Conservation (phyloP, 2,113 vertebrate species). For the Rhizomys pruinosus region DNA sequence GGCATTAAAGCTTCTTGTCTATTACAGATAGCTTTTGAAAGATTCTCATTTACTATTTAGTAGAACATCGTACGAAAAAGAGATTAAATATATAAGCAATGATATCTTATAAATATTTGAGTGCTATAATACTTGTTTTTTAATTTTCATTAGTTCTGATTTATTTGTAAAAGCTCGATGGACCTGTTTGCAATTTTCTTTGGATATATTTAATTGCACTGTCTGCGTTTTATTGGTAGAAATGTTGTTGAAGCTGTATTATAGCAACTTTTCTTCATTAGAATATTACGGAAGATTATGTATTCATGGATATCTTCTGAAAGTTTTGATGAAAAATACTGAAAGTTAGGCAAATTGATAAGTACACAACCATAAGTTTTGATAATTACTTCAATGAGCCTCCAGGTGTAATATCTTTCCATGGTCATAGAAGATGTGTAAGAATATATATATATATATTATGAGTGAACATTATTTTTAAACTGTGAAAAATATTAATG, state of each 20-base stretch:
- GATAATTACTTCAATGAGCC: background rate
- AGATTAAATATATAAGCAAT: slow-evolving; percentile 24
- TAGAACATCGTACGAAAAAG: slow-evolving; percentile 45
- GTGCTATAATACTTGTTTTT: background rate
- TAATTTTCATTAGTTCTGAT: slow-evolving; percentile 50
- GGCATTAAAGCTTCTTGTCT: slow-evolving; percentile 50
- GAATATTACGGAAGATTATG: slow-evolving; percentile 33
- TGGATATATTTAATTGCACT: slow-evolving; percentile 33
- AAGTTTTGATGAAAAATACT: slow-evolving; percentile 7
- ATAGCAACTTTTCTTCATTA: slow-evolving; percentile 39
- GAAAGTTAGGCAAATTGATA: slow-evolving; percentile 37
- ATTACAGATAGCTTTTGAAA: slow-evolving; percentile 51
- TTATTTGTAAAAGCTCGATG: slow-evolving; percentile 51
- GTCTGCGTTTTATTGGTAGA: slow-evolving; percentile 29
- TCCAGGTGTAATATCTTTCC: background rate
- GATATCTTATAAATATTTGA: slow-evolving; percentile 54
- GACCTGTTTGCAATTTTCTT: slow-evolving; percentile 36
- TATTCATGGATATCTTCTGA: slow-evolving; percentile 43
- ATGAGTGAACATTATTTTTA: slow-evolving; percentile 13
- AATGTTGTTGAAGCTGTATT: slow-evolving; percentile 56
- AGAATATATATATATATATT: slow-evolving; percentile 40
- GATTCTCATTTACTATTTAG: slow-evolving; percentile 4
- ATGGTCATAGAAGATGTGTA: background rate
- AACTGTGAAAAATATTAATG: slow-evolving; percentile 40
- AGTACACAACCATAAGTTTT: slow-evolving; percentile 38